Evolutionary conservation across 1,140 invertebrate species (phyloP), one percentile per base, ranked within the genome.

Genomic region (Neotoxoptera formosana): DNA sequence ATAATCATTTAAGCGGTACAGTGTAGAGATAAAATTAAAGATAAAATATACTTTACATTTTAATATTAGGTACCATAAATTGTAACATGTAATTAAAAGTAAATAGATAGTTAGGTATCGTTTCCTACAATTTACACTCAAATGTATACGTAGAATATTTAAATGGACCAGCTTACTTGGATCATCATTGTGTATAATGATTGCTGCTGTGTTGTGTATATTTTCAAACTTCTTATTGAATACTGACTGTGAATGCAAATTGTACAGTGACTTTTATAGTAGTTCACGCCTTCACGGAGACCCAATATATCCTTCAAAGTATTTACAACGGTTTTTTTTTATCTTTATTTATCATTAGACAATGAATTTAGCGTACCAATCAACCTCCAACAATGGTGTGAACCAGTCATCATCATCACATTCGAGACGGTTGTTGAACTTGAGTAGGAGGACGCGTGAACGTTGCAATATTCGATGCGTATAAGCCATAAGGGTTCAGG

Each of bases 371-470:
- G 67, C 67, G 67, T 83, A 92, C 67, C 90, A 83, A 92, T 83
- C 60, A 92, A 84, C 47, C 34, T 93, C 36, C 81, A 93, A 93
- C 90, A 91, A 91, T 83, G 81, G 91, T 84, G 81, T 48, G 48
- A 93, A 93, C 90, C 21, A 93, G 81, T 92, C 91, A 92, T 92
- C 91, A 83, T 76, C 90, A 41, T 45, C 48, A 25, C 34, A 84
- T 93, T 92, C 76, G 91, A 86, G 81, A 93, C 91, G 91, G 91
- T 93, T 93, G 91, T 93, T 93, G 91, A 93, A 93, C 91, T 83
- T 93, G 91, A 93, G 91, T 93, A 93, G 91, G 91, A 84, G 91
- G 91, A 93, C 90, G 48, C 45, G n/a, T 30, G 30, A 93, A 93
- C 76, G 56, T 93, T 93, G 81, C 91, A 53, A 93, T 93, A 93